Evolutionary conservation across 2,888 invertebrate genomes (phyloP).

Genomic region (Sarcophaga variegata): DNA sequence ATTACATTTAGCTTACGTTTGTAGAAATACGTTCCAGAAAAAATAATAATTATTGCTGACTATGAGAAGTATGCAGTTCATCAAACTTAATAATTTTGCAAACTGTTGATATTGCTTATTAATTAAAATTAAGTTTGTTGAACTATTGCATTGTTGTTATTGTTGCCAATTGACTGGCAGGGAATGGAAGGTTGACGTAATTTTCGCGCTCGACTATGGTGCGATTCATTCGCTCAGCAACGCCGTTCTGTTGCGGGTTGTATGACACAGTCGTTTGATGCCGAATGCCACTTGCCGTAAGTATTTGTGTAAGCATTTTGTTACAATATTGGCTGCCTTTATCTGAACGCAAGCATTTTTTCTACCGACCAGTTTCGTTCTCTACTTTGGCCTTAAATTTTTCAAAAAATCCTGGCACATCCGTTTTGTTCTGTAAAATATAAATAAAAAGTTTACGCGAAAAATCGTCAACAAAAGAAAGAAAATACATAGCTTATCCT

Average conservation of each 20-base stretch:
- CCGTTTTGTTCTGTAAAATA: constrained; percentile 41
- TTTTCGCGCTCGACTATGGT: constrained; percentile 36
- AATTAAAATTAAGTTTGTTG: too few relatives aligned
- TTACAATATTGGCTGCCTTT: constrained; percentile 70
- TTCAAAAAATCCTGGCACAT: constrained; percentile 31
- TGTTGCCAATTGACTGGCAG: too few relatives aligned
- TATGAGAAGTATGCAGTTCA: too few relatives aligned
- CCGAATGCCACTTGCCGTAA: constrained; percentile 70
- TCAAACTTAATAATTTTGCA: too few relatives aligned
- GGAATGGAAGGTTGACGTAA: too few relatives aligned
- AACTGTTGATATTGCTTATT: too few relatives aligned
- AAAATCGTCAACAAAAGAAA: constrained; percentile 46
- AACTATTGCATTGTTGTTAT: too few relatives aligned
- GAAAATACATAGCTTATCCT: constrained; percentile 37
- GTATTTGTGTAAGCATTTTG: constrained; percentile 70
- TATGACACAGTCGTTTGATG: constrained; percentile 75
- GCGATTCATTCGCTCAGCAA: constrained; percentile 66
- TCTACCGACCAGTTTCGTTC: constrained; percentile 45
- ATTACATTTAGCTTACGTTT: too few relatives aligned
- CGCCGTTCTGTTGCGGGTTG: constrained; percentile 77
- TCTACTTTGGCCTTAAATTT: constrained; percentile 42
- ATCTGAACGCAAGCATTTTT: constrained; percentile 56
- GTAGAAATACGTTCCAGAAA: too few relatives aligned
- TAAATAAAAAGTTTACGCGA: constrained; percentile 44
- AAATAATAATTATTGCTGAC: too few relatives aligned